A percentile compares a stretch with the other conserved stretches of the same genome.
These are phyloP conservation scores for Lerema accius DNA, from an alignment of 1,140 invertebrate genomes.

Conservation along the genomic window DNA sequence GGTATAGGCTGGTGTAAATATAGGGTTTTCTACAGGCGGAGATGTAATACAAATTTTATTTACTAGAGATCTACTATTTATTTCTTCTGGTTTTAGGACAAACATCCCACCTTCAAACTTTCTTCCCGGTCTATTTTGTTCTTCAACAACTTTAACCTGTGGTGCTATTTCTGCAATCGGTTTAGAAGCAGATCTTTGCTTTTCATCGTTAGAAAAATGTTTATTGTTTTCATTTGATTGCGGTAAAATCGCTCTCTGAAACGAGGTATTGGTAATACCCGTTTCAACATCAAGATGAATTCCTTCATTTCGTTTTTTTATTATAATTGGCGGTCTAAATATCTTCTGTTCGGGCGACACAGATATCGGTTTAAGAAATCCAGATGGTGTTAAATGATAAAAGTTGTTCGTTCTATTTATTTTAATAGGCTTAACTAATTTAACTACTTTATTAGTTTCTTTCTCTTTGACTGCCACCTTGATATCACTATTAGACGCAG, in stretches of 20 bases:
- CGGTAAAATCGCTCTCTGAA: slow-evolving; percentile 5
- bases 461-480: background rate
- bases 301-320: slow-evolving; percentile 5
- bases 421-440: slow-evolving; percentile 62
- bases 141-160: slow-evolving; percentile 45
- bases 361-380: slow-evolving; percentile 44
- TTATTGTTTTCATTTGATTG: slow-evolving; percentile 1
- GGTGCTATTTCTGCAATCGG: slow-evolving; percentile 51
- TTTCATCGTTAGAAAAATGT: background rate
- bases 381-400: slow-evolving; percentile 49
- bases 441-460: slow-evolving; percentile 16
- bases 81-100: slow-evolving; percentile 75
- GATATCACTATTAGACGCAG: background rate
- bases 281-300: background rate
- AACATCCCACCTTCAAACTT: slow-evolving; percentile 55
- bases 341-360: slow-evolving; percentile 3
- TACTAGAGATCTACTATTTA: slow-evolving; percentile 61
- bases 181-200: slow-evolving; percentile 19
- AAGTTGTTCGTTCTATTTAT: slow-evolving; percentile 64
- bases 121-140: slow-evolving; percentile 22
- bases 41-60: slow-evolving; percentile 18
- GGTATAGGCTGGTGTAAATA: background rate
- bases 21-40: background rate
- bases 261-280: background rate
- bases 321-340: background rate